Conservation (phyloP, 2,113 vertebrate genomes). For the Emberiza fucata region DNA sequence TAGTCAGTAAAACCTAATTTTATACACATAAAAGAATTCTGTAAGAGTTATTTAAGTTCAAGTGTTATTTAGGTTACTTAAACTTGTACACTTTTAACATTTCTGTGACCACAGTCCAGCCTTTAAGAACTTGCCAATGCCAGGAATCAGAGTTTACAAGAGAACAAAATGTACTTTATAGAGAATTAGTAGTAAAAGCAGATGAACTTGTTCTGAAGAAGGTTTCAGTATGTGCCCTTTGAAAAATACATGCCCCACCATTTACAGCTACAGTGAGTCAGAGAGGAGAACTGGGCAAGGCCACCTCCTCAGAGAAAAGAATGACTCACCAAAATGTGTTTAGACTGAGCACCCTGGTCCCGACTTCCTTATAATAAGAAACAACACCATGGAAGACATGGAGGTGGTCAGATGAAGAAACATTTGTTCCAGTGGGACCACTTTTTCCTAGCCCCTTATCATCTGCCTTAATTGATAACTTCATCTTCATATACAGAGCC, state of each 20-base stretch:
- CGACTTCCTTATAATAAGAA: background rate
- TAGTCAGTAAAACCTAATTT: background rate
- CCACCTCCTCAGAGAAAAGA: background rate
- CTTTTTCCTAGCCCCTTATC: background rate
- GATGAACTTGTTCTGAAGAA: background rate
- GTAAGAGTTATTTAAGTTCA: background rate
- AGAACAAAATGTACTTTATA: background rate
- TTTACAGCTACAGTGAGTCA: conserved; percentile 27
- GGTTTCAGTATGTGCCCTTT: background rate
- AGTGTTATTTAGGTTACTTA: background rate
- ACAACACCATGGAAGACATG: background rate
- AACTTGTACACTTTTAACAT: background rate
- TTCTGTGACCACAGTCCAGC: background rate
- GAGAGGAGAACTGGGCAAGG: background rate
- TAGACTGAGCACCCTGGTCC: background rate
- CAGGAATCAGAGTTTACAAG: background rate
- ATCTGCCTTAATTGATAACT: background rate
- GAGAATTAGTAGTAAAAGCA: background rate
- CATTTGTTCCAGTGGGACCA: background rate
- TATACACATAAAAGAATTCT: background rate
- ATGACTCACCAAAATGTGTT: conserved; percentile 12
- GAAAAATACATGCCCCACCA: background rate
- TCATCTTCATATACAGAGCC: background rate
- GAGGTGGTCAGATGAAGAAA: background rate
- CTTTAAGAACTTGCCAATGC: background rate